These are phyloP conservation scores for Phortica variegata DNA, from an alignment of 1,140 invertebrate species.

Conservation along the genomic window DNA sequence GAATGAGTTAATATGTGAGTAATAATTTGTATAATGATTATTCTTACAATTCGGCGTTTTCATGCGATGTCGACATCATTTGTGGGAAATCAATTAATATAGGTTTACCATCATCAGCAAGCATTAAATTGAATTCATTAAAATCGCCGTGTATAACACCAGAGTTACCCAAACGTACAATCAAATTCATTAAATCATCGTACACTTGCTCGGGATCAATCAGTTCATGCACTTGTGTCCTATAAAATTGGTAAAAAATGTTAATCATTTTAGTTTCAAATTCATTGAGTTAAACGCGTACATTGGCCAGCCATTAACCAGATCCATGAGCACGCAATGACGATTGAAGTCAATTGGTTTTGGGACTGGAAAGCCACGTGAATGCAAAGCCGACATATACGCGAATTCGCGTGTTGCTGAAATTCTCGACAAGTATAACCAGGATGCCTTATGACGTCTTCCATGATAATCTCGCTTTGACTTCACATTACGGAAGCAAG, in stretches of 20 bases:
- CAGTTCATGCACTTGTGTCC: slow-evolving; percentile 80
- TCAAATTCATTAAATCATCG: slow-evolving; percentile 93
- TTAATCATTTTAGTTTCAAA: background rate
- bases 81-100: slow-evolving; percentile 98
- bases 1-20: background rate
- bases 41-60: slow-evolving; percentile 84
- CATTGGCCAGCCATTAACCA: slow-evolving; percentile 77
- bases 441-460: slow-evolving; percentile 84
- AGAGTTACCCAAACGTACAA: slow-evolving; percentile 85
- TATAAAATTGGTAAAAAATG: slow-evolving; percentile 40
- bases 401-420: slow-evolving; percentile 98
- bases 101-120: slow-evolving; percentile 77
- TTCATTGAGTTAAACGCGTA: slow-evolving; percentile 59
- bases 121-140: slow-evolving; percentile 98
- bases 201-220: slow-evolving; percentile 80
- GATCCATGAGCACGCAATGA: slow-evolving; percentile 96
- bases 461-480: slow-evolving; percentile 97
- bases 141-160: slow-evolving; percentile 99
- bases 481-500: slow-evolving; percentile 95
- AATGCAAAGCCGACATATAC: slow-evolving; percentile 93
- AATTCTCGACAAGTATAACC: slow-evolving; percentile 96
- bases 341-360: slow-evolving; percentile 93
- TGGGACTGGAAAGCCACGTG: slow-evolving; percentile 91
- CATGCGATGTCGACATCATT: slow-evolving; percentile 94
- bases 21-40: background rate